Base-by-base conservation (phyloP, 2,797 vertebrate genomes). In the Melanotaenia trifasciata region DNA sequence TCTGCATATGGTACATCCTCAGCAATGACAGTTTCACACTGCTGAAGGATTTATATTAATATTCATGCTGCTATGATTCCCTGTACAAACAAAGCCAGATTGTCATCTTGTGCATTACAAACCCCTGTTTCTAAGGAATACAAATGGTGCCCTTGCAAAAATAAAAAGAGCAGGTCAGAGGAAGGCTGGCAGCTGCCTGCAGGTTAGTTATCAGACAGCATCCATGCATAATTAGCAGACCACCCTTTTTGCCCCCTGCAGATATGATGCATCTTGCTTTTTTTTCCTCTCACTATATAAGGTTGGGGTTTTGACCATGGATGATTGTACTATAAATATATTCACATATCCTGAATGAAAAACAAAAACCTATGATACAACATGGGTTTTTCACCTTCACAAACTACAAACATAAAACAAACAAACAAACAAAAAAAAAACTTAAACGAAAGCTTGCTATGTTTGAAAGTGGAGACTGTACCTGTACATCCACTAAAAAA, bases 111-210 rank as follows among this genome's bases (percentile, higher is more conserved):
- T 28, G 70, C 75, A 76, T 76, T 68, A 81, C 58, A 11, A 84
- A 78, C 50, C 36, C 77, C 69, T 75, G 45, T 89, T 89, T 83
- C 76, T 61, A 75, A 84, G 77, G 91, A 93, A 93, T 91, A 90
- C 89, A 91, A 92, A 92, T 88, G 79, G 72, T 71, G 91, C 78
- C 91, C 91, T 93, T 92, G 87, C 74, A 66, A 40, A 28, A 76
- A 86, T 75, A 72, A 83, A 90, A 84, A 64, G 78, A 84, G 73
- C 72, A 81, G 87, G 88, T 87, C 88, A 89, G 84, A 67, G 82
- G 58, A 76, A 80, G 73, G 85, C 83, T 76, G 79, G 65, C 54
- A 68, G 76, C 81, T 77, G 85, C 86, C 89, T 80, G 84, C 78
- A 85, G 89, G 86, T 85, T 76, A 67, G 70, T 73, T 74, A 82